Conservation (phyloP, 2,797 vertebrate species). For the Leucoraja ocellata region DNA sequence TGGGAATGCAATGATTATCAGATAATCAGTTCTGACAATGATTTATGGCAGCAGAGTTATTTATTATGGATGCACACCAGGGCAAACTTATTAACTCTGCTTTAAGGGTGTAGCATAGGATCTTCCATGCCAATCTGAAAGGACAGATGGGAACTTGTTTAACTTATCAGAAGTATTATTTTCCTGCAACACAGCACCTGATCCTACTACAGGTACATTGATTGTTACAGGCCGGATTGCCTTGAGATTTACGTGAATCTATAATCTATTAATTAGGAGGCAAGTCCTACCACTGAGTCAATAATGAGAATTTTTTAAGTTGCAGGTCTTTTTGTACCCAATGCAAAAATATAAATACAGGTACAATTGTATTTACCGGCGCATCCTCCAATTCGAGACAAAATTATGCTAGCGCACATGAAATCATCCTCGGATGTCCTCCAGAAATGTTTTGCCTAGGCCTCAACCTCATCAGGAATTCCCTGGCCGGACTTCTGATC, state of each 20-base stretch:
- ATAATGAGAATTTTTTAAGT: not conserved
- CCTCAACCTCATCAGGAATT: no score
- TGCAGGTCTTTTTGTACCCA: not conserved
- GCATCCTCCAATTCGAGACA: no score
- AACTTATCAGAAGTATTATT: not conserved
- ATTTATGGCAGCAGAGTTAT: not conserved
- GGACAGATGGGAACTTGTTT: not conserved
- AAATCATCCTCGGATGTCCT: no score
- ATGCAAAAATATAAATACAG: not conserved
- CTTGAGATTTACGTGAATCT: not conserved
- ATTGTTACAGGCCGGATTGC: no score
- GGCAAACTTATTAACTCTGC: not conserved
- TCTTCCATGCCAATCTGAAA: not conserved
- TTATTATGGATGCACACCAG: not conserved
- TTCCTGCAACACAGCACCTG: not conserved
- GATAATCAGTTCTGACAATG: not conserved
- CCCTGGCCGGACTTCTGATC: no score
- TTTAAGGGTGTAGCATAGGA: not conserved
- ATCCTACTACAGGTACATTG: not conserved
- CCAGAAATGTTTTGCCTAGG: no score
- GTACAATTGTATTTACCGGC: no score
- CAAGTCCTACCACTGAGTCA: not conserved
- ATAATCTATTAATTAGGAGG: not conserved
- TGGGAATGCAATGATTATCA: not conserved
- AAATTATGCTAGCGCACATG: no score